Base-by-base conservation (phyloP, 2,888 invertebrate species). In the Ophion slaviceki region DNA sequence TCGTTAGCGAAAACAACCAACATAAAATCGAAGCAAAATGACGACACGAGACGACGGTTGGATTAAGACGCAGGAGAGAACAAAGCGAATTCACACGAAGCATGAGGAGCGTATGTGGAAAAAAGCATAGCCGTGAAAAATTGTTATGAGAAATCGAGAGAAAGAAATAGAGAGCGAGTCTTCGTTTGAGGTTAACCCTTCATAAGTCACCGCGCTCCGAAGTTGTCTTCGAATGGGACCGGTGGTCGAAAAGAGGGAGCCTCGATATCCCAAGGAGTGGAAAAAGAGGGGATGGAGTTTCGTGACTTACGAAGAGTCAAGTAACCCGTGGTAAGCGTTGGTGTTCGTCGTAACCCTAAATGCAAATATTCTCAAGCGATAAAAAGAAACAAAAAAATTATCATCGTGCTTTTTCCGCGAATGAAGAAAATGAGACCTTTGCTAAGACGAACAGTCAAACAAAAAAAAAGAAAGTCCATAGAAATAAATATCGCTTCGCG, bases 291-390 rank as follows among this genome's bases (percentile, higher is more conserved):
- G 40, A 32, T 2, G 28, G 20, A 17, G 71, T 72, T 61, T 47
- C 4, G 61, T 61, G 61, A 74, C 61, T 77, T 36, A 47, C 53
- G 36, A 66, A 24, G 32, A 17, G 81, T 57, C 24, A 74, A 68
- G 74, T 66, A 71, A 79, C 64, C 40, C 47, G 71, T 82, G 74
- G 47, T 61, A 70, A 75, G 68, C 74, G 85, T 85, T 82, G 79
- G 79, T 85, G 20, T 82, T 79, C 57, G 74, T 62, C 62, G 62
- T 77, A 86, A 74, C 72, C 83, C 82, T 82, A 80, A 76, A 70
- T 72, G 68, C 74, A n/a, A 75, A 10, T 32, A 70, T 53, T 47
- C 72, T 67, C 57, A 70, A 76, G 82, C 70, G 68, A 53, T 76
- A 71, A n/a, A 71, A 28, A 59, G 32, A 61, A 17, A 53, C 1